phyloP scores from a whole-genome alignment of 2,797 vertebrate genomes.

The Rousettus madagascariensis region DNA sequence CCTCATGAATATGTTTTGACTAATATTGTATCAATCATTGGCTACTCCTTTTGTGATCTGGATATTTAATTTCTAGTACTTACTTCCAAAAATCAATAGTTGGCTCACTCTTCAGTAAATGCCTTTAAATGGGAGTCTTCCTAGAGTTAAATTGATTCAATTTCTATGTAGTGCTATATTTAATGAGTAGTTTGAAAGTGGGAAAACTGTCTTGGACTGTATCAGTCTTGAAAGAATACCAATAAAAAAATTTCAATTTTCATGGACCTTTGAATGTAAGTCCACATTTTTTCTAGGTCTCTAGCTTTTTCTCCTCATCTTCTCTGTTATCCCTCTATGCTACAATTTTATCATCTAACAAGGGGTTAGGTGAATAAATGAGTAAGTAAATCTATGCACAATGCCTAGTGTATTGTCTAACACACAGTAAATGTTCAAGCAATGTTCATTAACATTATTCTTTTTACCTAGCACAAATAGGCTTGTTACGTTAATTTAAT shows the following conservation, averaged over 20 bases:
- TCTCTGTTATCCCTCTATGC: background rate
- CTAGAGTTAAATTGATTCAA: conserved; percentile 11
- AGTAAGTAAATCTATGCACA: background rate
- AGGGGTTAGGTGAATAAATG: background rate
- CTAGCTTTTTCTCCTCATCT: background rate
- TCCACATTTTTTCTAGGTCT: background rate
- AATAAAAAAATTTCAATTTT: background rate
- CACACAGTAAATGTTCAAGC: background rate
- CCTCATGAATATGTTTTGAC: background rate
- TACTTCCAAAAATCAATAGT: conserved; percentile 41
- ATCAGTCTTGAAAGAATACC: background rate
- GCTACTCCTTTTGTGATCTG: background rate
- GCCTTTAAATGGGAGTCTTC: background rate
- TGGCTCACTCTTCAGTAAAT: conserved; percentile 40
- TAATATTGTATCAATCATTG: background rate
- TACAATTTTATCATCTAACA: background rate
- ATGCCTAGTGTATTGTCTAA: background rate
- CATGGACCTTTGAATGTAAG: background rate
- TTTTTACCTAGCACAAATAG: background rate
- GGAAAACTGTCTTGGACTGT: background rate
- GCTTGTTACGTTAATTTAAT: background rate
- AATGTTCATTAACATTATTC: background rate
- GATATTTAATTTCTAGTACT: conserved; percentile 35
- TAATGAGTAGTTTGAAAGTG: conserved; percentile 4
- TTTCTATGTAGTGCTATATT: background rate